A percentile compares a stretch with the other conserved stretches of the same genome.
Conservation (phyloP, 1,140 invertebrate genomes). For the Drosophila pallidifrons region DNA sequence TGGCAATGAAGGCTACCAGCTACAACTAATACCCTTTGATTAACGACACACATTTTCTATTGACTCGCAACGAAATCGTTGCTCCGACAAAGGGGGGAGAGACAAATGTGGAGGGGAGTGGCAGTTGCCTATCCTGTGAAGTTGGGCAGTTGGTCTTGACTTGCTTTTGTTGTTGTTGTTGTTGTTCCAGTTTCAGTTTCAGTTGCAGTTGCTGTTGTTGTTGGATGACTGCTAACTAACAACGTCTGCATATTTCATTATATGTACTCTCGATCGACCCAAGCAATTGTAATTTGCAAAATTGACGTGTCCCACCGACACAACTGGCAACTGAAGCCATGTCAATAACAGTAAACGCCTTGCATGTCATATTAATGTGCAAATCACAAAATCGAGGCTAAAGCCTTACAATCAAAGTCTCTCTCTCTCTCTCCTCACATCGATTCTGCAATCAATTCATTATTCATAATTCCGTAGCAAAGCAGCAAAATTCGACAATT, state of each 20-base stretch:
- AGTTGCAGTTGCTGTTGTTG: constrained; percentile 8
- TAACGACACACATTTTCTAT: constrained; percentile 83
- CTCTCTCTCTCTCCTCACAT: background rate
- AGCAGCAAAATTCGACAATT: background rate
- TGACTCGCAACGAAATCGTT: constrained; percentile 58
- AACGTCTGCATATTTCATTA: constrained; percentile 77
- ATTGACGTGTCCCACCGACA: constrained; percentile 65
- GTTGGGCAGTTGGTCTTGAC: constrained; percentile 69
- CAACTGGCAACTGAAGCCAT: constrained; percentile 38
- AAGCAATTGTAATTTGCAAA: constrained; percentile 79
- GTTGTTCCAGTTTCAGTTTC: background rate
- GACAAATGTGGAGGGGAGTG: background rate
- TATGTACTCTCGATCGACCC: constrained; percentile 65
- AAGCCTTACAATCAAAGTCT: constrained; percentile 4
- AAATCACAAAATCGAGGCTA: constrained; percentile 42
- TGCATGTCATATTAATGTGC: constrained; percentile 70
- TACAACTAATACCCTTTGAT: constrained; percentile 83
- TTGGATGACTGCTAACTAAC: constrained; percentile 56
- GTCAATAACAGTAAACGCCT: constrained; percentile 64
- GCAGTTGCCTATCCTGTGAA: constrained; percentile 54
- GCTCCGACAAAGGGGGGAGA: constrained; percentile 2
- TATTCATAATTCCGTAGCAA: constrained; percentile 2
- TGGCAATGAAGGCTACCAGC: constrained; percentile 72
- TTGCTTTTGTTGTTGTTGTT: background rate
- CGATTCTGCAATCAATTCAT: background rate